Conservation (phyloP, 2,888 invertebrate genomes). For the Adela reaumurella region DNA sequence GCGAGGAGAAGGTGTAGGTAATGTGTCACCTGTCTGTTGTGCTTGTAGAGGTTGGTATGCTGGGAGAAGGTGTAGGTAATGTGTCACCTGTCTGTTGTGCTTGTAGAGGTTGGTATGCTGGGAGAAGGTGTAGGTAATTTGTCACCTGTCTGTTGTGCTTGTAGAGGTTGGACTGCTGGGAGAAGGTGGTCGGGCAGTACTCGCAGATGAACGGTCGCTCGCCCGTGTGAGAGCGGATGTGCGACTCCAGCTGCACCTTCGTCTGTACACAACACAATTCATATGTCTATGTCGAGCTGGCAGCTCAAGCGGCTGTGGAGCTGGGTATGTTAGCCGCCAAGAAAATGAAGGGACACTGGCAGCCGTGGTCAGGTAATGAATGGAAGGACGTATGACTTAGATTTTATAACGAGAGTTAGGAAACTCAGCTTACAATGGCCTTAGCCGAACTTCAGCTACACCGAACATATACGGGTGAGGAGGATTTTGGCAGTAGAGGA, state of each 20-base stretch:
- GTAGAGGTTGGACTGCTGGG: slow-evolving; percentile 32
- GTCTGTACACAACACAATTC: slow-evolving; percentile 22
- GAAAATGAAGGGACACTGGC: slow-evolving; percentile 28
- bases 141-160: slow-evolving; percentile 30
- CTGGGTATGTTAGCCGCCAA: too few species aligned
- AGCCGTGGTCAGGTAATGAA: too few species aligned
- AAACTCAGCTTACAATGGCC: too few species aligned
- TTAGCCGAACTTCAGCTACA: too few species aligned
- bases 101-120: slow-evolving; percentile 42
- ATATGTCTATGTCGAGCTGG: too few species aligned
- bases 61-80: slow-evolving; percentile 38
- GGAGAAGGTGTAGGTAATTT: slow-evolving; percentile 30
- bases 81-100: slow-evolving; percentile 37
- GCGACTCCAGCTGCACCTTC: slow-evolving; percentile 30
- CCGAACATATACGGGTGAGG: too few species aligned
- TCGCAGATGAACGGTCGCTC: slow-evolving; percentile 28
- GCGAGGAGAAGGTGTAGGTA: slow-evolving; percentile 36
- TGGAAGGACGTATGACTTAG: too few species aligned
- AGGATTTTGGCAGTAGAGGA: too few species aligned
- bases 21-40: slow-evolving; percentile 34
- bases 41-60: slow-evolving; percentile 39
- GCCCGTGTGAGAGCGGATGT: slow-evolving; percentile 31
- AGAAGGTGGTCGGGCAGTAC: slow-evolving; percentile 26
- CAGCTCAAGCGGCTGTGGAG: too few species aligned
- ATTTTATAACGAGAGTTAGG: too few species aligned